These are phyloP conservation scores for Procavia capensis DNA, from an alignment of 2,113 vertebrate genomes.

Conservation along the genomic window DNA sequence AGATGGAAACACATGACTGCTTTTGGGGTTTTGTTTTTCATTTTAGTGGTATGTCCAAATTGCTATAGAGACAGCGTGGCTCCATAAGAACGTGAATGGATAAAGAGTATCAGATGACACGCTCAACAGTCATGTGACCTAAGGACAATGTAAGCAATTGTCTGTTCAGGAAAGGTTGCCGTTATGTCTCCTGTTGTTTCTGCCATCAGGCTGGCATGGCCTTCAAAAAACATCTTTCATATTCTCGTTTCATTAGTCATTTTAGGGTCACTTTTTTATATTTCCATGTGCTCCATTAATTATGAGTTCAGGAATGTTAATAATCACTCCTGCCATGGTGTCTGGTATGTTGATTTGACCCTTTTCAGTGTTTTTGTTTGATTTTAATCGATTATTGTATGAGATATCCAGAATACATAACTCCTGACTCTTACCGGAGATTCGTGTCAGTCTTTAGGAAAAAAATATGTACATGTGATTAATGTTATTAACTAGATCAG, in stretches of 20 bases:
- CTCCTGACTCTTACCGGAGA: neutral
- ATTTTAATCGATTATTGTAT: neutral
- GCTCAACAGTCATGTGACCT: neutral
- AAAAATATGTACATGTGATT: neutral
- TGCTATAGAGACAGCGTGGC: neutral
- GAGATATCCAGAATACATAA: neutral
- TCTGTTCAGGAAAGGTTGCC: neutral
- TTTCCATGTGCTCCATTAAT: neutral
- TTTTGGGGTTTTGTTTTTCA: neutral
- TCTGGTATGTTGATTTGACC: neutral
- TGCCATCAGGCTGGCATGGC: neutral
- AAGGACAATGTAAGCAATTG: slow-evolving; percentile 17
- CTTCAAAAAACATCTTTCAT: neutral
- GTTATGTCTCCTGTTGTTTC: neutral
- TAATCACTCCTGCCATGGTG: neutral
- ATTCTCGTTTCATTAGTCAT: neutral
- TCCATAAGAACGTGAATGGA: neutral
- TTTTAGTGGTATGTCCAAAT: neutral
- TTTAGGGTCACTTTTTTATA: neutral
- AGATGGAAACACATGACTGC: neutral
- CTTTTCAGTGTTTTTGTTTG: neutral
- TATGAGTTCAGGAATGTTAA: neutral
- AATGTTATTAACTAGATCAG: neutral
- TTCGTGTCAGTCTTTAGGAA: neutral
- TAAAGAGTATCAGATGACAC: neutral